Evolutionary conservation across 2,113 vertebrate species (phyloP), one percentile per base, ranked within the genome.

Genomic region (Kryptolebias marmoratus): DNA sequence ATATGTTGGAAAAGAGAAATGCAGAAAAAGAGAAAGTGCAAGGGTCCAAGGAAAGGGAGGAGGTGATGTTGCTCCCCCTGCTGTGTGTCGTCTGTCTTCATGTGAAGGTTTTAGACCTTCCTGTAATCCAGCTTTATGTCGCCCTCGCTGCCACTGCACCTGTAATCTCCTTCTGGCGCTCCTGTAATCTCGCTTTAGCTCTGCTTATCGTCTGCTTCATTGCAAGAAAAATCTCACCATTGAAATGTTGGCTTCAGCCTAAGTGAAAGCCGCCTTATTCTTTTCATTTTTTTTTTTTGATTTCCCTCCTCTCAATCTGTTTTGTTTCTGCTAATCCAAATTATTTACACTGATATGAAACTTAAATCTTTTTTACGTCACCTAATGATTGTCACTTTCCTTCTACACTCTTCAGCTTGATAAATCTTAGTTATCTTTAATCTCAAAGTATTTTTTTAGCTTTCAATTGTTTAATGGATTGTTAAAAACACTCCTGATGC

Each of bases 51-150:
- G 28, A 61, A 14, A 13, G 32, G 27, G 15, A 42, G 28, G 14
- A 22, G n/a, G 28, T 31, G 13, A 36, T 44, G 7, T 1, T 18
- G 30, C 28, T 12, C 50, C 50, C 36, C 61, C 53, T 3, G 50
- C 58, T 16, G 56, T 12, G 50, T 49, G 48, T 48, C 15, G 1
- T 45, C 73, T 54, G 72, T 66, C 56, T 82, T 57, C 50, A 28
- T 30, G 73, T 57, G 60, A 44, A 57, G 77, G 75, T 79, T 77
- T 80, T 50, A 83, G 74, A 75, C 64, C 77, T 66, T 67, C 71
- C 74, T 79, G 71, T 83, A 88, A 89, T 89, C 87, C 83, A 82
- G 80, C 68, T 85, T 86, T 85, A 60, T 5, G 64, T 78, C 84
- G 53, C 61, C 83, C 68, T 30, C 15, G 52, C 69, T 71, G 77